phyloP scores from a whole-genome alignment of 1,140 invertebrate genomes.

The Diachasma alloeum region DNA sequence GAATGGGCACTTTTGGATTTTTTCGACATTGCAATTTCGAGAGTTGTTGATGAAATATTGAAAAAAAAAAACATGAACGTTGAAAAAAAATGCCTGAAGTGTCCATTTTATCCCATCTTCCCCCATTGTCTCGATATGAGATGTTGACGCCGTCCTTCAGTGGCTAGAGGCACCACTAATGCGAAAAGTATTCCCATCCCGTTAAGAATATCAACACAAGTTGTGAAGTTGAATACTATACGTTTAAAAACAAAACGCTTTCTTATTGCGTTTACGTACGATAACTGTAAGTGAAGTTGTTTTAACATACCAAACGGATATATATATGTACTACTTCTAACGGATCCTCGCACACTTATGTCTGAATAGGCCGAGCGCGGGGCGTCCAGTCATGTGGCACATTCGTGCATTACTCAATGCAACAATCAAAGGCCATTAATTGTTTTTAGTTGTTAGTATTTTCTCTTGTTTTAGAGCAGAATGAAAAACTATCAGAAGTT shows the following conservation, averaged over 20 bases:
- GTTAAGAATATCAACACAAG: not conserved
- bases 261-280: constrained; percentile 20
- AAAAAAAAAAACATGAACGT: too few species aligned
- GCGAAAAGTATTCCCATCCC: constrained; percentile 32
- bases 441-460: constrained; percentile 46
- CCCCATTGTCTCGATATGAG: not conserved
- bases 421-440: constrained; percentile 60
- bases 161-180: constrained; percentile 8
- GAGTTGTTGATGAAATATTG: too few species aligned
- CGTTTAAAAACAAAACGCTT: constrained; percentile 2
- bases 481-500: constrained; percentile 25
- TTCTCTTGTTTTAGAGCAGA: constrained; percentile 19
- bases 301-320: constrained; percentile 37
- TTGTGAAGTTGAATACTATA: constrained; percentile 15
- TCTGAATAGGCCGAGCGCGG: constrained; percentile 15
- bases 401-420: constrained; percentile 52
- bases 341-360: constrained; percentile 31
- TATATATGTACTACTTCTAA: constrained; percentile 29
- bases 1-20: not conserved
- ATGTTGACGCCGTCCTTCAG: constrained; percentile 27
- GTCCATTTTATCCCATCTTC: too few species aligned
- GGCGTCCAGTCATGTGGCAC: constrained; percentile 38
- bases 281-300: constrained; percentile 34
- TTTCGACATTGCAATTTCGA: too few species aligned
- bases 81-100: too few species aligned